A percentile compares a stretch with the other conserved stretches of the same genome.
These are phyloP conservation scores for Pteromalus puparum DNA, from an alignment of 1,140 invertebrate species.

Conservation along the genomic window DNA sequence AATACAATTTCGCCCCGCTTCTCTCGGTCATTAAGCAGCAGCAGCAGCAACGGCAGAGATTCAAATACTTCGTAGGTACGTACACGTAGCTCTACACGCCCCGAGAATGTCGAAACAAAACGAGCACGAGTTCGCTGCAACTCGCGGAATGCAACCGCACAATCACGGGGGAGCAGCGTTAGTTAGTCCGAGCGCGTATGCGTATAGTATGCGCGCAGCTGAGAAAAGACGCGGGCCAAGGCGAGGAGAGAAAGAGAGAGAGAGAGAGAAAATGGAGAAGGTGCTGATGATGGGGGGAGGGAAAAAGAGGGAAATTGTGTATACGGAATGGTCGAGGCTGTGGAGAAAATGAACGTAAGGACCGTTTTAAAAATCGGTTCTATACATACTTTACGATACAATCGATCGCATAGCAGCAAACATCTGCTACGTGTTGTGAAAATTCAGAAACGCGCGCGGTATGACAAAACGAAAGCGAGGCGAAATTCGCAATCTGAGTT, in stretches of 20 bases:
- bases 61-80: neutral
- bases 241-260: too few species aligned
- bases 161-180: neutral
- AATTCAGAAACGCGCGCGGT: neutral
- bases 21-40: neutral
- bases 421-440: neutral
- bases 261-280: neutral
- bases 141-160: neutral
- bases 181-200: neutral
- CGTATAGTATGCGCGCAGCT: neutral
- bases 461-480: neutral
- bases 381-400: neutral
- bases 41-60: neutral
- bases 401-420: neutral
- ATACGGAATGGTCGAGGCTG: neutral
- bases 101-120: constrained; percentile 41
- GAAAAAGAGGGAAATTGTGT: constrained; percentile 6
- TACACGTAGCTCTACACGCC: constrained; percentile 15
- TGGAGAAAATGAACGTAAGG: neutral
- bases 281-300: neutral
- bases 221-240: neutral
- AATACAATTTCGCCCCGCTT: neutral
- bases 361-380: neutral
- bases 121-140: neutral
- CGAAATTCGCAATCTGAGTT: neutral